Conservation (phyloP, 2,888 invertebrate genomes). For the Tholera decimalis region DNA sequence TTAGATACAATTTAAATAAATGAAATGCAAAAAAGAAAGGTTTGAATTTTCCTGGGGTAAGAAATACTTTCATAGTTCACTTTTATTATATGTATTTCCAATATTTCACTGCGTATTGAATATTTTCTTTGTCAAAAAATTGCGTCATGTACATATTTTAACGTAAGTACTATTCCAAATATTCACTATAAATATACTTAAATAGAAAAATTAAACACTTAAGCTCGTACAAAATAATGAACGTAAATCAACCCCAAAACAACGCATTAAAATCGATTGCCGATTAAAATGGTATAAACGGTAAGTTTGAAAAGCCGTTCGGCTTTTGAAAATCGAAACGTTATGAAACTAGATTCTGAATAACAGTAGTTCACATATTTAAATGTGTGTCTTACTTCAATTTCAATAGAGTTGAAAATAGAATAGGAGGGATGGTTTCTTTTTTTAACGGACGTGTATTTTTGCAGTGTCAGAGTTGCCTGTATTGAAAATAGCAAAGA, state of each 20-base stretch:
- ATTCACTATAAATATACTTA: neutral
- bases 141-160: neutral
- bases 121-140: neutral
- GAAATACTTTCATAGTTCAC: conserved; percentile 9
- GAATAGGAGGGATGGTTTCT: neutral
- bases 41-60: conserved; percentile 4
- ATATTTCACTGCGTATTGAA: neutral
- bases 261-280: conserved; percentile 68
- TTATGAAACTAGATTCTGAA: conserved; percentile 64
- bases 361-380: conserved; percentile 10
- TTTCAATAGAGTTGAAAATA: conserved; percentile 30
- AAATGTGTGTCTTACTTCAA: conserved; percentile 2
- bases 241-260: neutral
- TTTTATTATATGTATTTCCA: neutral
- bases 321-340: conserved; percentile 82
- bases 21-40: neutral
- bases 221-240: neutral
- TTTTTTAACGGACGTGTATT: conserved; percentile 33
- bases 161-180: too few species aligned
- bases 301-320: conserved; percentile 83
- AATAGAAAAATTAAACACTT: neutral
- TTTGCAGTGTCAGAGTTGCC: conserved; percentile 13
- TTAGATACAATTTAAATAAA: conserved; percentile 19
- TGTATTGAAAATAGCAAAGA: conserved; percentile 32
- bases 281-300: conserved; percentile 63